Percentiles rank a stretch among this genome's conserved stretches.
phyloP scores from a whole-genome alignment of 2,113 vertebrate species.

The Otocyon megalotis region DNA sequence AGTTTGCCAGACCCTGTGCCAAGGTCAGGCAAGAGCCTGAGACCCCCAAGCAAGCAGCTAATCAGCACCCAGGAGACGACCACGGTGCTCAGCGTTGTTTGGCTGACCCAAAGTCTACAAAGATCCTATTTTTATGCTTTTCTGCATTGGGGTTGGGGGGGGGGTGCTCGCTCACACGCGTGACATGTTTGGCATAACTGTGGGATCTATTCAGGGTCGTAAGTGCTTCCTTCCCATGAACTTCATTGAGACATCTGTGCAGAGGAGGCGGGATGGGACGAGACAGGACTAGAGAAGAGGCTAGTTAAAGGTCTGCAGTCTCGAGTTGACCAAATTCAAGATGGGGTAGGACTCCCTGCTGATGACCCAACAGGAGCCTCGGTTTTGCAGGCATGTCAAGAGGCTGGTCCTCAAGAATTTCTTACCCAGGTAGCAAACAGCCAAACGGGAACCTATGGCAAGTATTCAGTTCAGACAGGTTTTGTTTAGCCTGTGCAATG shows the following conservation, averaged over 20 bases:
- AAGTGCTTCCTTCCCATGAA: slow-evolving; percentile 13
- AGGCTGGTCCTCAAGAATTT: not conserved
- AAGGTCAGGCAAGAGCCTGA: slow-evolving; percentile 68
- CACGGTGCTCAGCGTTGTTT: not conserved
- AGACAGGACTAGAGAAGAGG: not conserved
- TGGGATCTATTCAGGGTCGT: not conserved
- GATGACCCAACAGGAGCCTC: not conserved
- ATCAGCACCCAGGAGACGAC: not conserved
- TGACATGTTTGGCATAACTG: not conserved
- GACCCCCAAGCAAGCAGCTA: slow-evolving; percentile 15
- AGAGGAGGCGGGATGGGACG: not conserved
- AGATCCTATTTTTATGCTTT: not conserved
- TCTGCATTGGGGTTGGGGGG: not conserved
- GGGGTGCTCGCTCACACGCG: not conserved
- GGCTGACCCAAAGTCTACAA: slow-evolving; percentile 10
- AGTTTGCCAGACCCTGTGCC: slow-evolving; percentile 42
- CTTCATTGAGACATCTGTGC: not conserved
- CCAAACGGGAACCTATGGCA: accelerated
- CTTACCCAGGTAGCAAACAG: not conserved
- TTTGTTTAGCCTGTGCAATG: not conserved
- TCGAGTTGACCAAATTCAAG: accelerated
- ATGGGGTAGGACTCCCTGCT: accelerated
- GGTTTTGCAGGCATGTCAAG: not conserved
- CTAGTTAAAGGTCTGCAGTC: not conserved
- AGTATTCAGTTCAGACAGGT: not conserved